These are phyloP conservation scores for Brachyrhaphis roseni DNA, from an alignment of 2,797 vertebrate species.

Conservation along the genomic window DNA sequence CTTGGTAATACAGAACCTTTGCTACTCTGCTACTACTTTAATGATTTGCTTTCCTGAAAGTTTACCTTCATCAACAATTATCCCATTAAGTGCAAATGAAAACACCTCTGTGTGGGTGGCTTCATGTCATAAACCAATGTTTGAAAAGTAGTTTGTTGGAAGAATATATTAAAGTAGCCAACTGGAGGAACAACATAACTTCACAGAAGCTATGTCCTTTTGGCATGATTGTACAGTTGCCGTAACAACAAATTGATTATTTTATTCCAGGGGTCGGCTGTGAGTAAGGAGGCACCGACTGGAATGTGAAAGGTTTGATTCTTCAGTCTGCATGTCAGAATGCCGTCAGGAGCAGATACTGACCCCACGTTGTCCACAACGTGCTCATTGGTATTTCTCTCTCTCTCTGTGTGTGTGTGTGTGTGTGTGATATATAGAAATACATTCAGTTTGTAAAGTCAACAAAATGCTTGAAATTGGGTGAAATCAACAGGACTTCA, in stretches of 20 bases:
- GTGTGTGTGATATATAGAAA: background rate
- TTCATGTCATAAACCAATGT: background rate
- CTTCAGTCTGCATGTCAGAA: conserved; percentile 1
- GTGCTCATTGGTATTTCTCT: background rate
- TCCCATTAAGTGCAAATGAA: background rate
- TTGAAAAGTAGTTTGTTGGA: background rate
- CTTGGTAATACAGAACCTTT: background rate
- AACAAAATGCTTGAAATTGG: background rate
- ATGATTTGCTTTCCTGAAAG: background rate
- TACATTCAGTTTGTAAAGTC: background rate
- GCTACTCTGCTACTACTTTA: background rate
- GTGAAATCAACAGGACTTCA: background rate
- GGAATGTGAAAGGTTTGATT: conserved; percentile 1
- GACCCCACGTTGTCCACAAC: background rate
- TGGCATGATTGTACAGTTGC: background rate
- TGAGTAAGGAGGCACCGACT: conserved; percentile 1
- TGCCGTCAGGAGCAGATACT: background rate
- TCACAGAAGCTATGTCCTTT: background rate
- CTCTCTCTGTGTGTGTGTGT: background rate
- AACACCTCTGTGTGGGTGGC: background rate
- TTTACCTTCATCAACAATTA: background rate
- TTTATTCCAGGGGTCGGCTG: conserved; percentile 7
- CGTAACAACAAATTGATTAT: conserved; percentile 6
- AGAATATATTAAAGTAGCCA: background rate
- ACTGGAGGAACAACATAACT: background rate